Evolutionary conservation across 2,797 vertebrate genomes (phyloP).

Genomic region (Pangasius djambal): DNA sequence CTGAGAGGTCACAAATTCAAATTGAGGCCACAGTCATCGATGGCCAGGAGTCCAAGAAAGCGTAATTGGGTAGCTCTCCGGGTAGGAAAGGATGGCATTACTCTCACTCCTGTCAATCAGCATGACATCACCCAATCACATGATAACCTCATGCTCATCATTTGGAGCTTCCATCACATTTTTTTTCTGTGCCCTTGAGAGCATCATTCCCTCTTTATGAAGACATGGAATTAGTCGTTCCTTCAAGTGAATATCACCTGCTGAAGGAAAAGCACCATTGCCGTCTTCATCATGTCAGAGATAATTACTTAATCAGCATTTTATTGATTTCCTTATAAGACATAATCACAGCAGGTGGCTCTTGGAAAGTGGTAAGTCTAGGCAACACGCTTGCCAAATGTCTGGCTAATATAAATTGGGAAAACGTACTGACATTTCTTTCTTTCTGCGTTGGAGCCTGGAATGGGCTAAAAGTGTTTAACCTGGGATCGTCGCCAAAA

Average conservation of each 20-base stretch:
- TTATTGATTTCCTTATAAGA: constrained; percentile 39
- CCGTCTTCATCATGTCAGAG: constrained; percentile 20
- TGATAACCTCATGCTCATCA: neutral
- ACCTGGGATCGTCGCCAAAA: neutral
- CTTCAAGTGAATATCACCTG: neutral
- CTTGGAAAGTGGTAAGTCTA: constrained; percentile 5
- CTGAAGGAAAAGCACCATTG: neutral
- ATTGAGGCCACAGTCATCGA: neutral
- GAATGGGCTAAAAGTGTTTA: neutral
- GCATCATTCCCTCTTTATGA: neutral
- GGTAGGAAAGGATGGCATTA: neutral
- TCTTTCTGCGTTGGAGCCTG: neutral
- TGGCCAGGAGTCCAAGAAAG: neutral
- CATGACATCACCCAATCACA: neutral
- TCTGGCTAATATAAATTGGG: neutral
- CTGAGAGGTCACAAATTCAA: neutral
- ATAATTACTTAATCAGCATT: constrained; percentile 47
- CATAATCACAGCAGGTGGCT: constrained; percentile 31
- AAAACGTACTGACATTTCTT: neutral
- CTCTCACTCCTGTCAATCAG: constrained; percentile 1
- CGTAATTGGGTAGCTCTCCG: neutral
- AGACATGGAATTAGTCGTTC: neutral
- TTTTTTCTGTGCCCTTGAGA: neutral
- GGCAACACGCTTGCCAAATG: neutral
- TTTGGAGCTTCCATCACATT: neutral